Conservation (phyloP, 1,140 invertebrate species). For the Myzus persicae region DNA sequence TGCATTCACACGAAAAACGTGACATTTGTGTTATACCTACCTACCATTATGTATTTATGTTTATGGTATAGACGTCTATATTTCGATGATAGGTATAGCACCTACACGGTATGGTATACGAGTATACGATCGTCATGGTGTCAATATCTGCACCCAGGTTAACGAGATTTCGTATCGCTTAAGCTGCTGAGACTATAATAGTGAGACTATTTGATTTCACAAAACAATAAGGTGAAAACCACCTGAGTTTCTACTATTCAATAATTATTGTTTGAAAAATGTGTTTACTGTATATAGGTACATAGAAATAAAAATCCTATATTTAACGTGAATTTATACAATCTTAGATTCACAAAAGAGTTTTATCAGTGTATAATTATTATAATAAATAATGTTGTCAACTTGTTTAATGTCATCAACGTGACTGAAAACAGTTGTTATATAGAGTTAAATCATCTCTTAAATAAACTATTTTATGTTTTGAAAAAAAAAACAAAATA, state of each 20-base stretch:
- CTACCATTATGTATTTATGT: background rate
- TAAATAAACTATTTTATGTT: background rate
- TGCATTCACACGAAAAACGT: constrained; percentile 51
- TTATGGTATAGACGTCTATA: background rate
- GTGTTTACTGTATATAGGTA: background rate
- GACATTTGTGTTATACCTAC: constrained; percentile 34
- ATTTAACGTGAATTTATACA: background rate
- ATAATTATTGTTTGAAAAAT: background rate
- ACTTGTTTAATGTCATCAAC: background rate
- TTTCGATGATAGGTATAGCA: background rate
- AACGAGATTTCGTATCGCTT: background rate
- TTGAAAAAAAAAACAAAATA: background rate
- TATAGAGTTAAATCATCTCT: background rate
- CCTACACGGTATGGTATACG: background rate
- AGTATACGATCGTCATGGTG: background rate
- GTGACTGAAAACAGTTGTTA: background rate
- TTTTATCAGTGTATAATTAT: background rate
- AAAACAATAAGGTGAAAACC: background rate
- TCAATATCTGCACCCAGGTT: background rate
- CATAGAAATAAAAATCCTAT: background rate
- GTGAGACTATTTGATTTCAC: background rate
- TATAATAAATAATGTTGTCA: background rate
- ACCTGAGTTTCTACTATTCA: background rate
- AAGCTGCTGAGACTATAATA: background rate
- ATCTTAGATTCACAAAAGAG: background rate